Base-by-base conservation (phyloP, 92 coral and sea anemone species). In the Meandrina meandrites region DNA sequence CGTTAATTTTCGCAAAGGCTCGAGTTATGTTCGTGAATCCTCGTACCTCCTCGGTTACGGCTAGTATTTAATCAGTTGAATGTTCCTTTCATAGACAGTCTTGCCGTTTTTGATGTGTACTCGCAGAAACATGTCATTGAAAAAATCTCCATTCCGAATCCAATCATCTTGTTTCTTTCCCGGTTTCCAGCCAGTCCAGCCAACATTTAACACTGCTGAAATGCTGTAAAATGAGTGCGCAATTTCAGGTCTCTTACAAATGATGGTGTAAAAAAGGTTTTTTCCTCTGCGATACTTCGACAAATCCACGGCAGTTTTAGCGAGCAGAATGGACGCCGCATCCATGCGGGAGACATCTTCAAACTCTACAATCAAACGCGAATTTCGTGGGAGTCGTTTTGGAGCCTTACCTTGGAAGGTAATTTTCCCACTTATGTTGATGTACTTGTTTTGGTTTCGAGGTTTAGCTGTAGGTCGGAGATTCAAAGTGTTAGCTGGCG, bases 121-220 rank as follows among this genome's bases (percentile, higher is more conserved):
- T 28, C n/a, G 42, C 30, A 79, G 88, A 27, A 45, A 47, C 5
- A 94, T 91, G 53, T 96, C 98, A 6, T 92, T 93, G 84, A 91
- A 48, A 40, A 50, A 94, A 70, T 96, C 98, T 3, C 96, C 98
- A 56, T 78, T 84, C 27, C 92, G 66, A 12, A 96, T 53, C 98
- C 98, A 96, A 3, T 86, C 83, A 8, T 88, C 80, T 48, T 4
- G 6, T 51, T 54, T 74, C 12, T 75, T 79, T 54, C 56, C 80
- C 19, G 93, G 83, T 53, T 88, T 91, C 99, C 99, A 96, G 13
- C 98, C 98, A 50, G 92, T 91, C 99, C 99, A 96, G 13, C 98
- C 98, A 50, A 93, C 92, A 79, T 94, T 96, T 57, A 96, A 64
- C 14, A 95, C 98, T 22, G 98, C 98, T 12, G 94, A 88, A 13